These are phyloP conservation scores for Cactoblastis cactorum DNA, from an alignment of 2,888 invertebrate species.

Conservation along the genomic window DNA sequence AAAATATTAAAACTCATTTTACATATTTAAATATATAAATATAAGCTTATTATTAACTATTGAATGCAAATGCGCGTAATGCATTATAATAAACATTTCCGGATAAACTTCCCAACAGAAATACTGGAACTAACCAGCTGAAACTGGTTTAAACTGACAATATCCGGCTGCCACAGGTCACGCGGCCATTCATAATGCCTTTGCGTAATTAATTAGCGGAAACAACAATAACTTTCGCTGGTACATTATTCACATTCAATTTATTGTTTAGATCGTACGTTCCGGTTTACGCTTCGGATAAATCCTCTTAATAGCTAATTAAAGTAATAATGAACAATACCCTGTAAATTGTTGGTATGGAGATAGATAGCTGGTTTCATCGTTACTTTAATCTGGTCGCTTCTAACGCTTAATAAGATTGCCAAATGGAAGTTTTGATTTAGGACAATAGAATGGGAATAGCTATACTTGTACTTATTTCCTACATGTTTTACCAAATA, in stretches of 20 bases:
- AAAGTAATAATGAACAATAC: conserved; percentile 6
- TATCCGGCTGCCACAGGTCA: conserved; percentile 5
- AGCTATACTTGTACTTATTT: too few species aligned
- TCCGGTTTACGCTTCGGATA: conserved; percentile 2
- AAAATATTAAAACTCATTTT: too few species aligned
- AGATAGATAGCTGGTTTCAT: conserved; percentile 2
- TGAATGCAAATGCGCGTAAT: too few species aligned
- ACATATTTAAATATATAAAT: too few species aligned
- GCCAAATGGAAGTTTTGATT: too few species aligned
- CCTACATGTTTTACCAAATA: too few species aligned
- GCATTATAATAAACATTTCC: background rate
- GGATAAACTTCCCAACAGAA: background rate
- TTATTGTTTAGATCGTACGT: conserved; percentile 1
- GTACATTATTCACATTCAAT: conserved; percentile 1
- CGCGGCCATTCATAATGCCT: conserved; percentile 5
- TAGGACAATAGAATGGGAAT: too few species aligned
- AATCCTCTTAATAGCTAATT: conserved; percentile 5
- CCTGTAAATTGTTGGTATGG: conserved; percentile 1
- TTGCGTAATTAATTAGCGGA: conserved; percentile 8
- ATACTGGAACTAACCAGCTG: background rate
- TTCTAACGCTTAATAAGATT: background rate
- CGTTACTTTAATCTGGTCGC: background rate
- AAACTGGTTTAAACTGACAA: background rate
- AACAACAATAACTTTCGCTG: conserved; percentile 10
- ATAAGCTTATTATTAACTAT: too few species aligned